Evolutionary conservation across 2,888 invertebrate species (phyloP).

Genomic region (Sialis fuliginosa): DNA sequence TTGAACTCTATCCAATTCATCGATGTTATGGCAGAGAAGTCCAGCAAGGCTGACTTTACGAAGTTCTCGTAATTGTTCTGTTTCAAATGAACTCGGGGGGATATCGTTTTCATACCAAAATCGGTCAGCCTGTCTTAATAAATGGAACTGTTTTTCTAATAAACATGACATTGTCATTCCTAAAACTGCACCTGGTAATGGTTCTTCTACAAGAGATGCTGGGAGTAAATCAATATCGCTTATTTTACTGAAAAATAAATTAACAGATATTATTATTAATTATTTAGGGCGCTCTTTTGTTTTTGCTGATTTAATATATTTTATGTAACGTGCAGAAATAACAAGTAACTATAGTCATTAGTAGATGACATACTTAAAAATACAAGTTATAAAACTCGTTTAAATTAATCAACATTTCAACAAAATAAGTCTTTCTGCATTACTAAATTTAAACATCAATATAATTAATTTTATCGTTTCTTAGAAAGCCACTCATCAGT

Average conservation of each 20-base stretch:
- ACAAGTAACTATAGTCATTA: no score
- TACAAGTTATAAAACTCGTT: no score
- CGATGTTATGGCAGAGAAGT: conserved; percentile 59
- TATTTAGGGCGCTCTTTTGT: no score
- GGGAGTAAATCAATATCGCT: conserved; percentile 73
- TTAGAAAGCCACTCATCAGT: no score
- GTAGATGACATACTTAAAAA: no score
- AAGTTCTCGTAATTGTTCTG: conserved; percentile 63
- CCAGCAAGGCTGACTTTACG: conserved; percentile 64
- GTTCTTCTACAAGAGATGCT: conserved; percentile 67
- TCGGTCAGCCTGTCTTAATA: conserved; percentile 69
- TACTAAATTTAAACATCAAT: no score
- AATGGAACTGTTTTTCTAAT: conserved; percentile 63
- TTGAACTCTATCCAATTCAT: conserved; percentile 52
- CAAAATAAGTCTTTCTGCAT: no score
- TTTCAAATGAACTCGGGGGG: conserved; percentile 65
- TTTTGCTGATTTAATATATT: no score
- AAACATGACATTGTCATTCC: conserved; percentile 84
- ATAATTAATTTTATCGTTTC: no score
- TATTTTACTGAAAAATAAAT: conserved; percentile 29
- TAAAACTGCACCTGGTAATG: conserved; percentile 61
- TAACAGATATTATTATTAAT: no score
- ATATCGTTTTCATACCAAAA: conserved; percentile 94
- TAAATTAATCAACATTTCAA: no score
- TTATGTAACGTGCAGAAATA: not conserved